Conservation (phyloP, 2,888 invertebrate species). For the Notocelia uddmanniana region DNA sequence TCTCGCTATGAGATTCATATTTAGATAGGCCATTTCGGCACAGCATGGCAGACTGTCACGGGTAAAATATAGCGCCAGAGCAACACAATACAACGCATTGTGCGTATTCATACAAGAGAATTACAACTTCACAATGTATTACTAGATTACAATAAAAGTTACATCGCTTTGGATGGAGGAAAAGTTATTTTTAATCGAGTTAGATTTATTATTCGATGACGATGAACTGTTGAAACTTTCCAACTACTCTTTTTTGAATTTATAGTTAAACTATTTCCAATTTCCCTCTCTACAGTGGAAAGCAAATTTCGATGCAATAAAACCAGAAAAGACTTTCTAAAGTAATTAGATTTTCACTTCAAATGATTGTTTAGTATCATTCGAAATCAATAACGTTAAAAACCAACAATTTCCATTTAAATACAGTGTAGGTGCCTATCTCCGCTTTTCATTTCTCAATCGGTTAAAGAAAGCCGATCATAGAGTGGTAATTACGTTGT, state of each 20-base stretch:
- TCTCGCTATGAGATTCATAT: constrained; percentile 38
- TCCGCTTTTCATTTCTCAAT: constrained; percentile 73
- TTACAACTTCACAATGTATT: constrained; percentile 37
- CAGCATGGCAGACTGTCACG: constrained; percentile 54
- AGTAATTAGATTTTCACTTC: constrained; percentile 39
- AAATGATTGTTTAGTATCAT: constrained; percentile 39
- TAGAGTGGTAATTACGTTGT: constrained; percentile 72
- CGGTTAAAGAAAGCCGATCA: constrained; percentile 68
- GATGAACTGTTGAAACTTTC: constrained; percentile 25
- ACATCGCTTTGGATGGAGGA: constrained; percentile 10
- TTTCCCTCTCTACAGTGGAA: constrained; percentile 27
- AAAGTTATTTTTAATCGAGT: constrained; percentile 28
- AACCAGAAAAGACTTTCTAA: constrained; percentile 35
- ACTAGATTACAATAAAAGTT: constrained; percentile 40
- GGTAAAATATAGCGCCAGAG: constrained; percentile 64
- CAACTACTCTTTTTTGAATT: background rate
- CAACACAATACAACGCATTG: constrained; percentile 43
- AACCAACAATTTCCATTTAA: constrained; percentile 39
- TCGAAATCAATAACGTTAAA: constrained; percentile 31
- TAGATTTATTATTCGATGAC: background rate
- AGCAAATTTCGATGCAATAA: constrained; percentile 18
- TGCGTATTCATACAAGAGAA: constrained; percentile 38
- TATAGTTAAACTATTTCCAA: constrained; percentile 11
- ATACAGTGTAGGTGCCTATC: constrained; percentile 50
- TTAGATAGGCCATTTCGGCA: constrained; percentile 3